Evolutionary conservation across 2,113 vertebrate species (phyloP), one percentile per base, ranked within the genome.

Genomic region (Mungos mungo): DNA sequence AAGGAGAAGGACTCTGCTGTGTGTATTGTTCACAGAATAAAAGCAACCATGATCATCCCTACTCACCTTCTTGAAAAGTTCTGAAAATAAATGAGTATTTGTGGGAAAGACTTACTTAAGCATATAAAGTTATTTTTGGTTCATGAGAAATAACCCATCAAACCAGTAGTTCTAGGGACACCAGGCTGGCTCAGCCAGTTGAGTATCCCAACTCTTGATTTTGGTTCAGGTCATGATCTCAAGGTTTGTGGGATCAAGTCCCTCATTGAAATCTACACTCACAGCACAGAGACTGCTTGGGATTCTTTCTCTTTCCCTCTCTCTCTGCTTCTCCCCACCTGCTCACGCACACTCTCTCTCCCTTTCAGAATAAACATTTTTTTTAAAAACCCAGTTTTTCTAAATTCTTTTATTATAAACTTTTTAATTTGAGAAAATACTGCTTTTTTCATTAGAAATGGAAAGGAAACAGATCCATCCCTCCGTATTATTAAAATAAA

Each of bases 401-500:
- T 81, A 74, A 69, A 29, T 93, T 31, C 76, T 85, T 82, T 87
- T 45, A 69, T 54, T 88, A 18, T 60, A 71, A 66, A 87, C 31
- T 83, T 80, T 79, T 93, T 93, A 84, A 88, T 47, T 80, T 96
- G 52, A 92, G 77, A 89, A 88, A 71, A 86, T 80, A 74, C 0
- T 84, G 7, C 88, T 97, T 93, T 96, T 91, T n/a, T 25, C 27
- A 31, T 89, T 76, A 77, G 38, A 45, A 93, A n/a, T 63, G 86
- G 82, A 79, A 54, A 77, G 60, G 47, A 88, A 93, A 86, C 85
- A 79, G 15, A 66, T 57, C 3, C 45, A 65, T 71, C 14, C 23
- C 10, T 27, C n/a, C 38, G 3, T 90, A 60, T 90, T 7, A 80
- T 93, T 92, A 72, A 83, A 84, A 54, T 80, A 90, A 85, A 19